These are phyloP conservation scores for Urocyon cinereoargenteus DNA, from an alignment of 2,797 vertebrate species.

Conservation along the genomic window DNA sequence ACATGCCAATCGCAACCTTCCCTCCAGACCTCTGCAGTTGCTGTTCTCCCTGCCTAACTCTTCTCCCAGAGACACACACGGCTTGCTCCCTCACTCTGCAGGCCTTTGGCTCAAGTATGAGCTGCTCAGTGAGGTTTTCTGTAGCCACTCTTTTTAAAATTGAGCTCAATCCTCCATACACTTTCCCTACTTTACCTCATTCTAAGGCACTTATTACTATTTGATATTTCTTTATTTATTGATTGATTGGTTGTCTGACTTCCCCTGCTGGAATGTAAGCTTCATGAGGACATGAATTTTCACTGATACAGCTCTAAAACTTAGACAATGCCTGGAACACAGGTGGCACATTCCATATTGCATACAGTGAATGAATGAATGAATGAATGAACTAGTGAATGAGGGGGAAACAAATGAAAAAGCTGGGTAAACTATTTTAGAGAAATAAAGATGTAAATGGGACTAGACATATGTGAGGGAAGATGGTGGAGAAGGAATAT, in stretches of 20 bases:
- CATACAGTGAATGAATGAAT: not conserved
- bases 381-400: not conserved
- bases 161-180: not conserved
- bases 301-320: not conserved
- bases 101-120: not conserved
- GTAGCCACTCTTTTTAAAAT: not conserved
- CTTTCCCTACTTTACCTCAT: not conserved
- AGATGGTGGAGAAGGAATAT: not conserved
- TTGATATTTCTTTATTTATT: not conserved
- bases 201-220: not conserved
- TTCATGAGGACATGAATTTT: not conserved
- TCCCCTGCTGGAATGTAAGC: slow-evolving; percentile 8
- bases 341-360: not conserved
- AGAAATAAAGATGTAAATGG: not conserved
- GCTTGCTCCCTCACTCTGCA: not conserved
- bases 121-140: not conserved
- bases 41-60: not conserved
- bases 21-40: not conserved
- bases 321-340: not conserved
- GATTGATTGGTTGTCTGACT: not conserved
- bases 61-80: not conserved
- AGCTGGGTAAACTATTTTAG: not conserved
- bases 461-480: not conserved
- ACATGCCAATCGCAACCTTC: not conserved
- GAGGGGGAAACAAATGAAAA: not conserved